A percentile compares a stretch with the other conserved stretches of the same genome.
Conservation (phyloP, 2,888 invertebrate genomes). For the Ptilodon capucinus region DNA sequence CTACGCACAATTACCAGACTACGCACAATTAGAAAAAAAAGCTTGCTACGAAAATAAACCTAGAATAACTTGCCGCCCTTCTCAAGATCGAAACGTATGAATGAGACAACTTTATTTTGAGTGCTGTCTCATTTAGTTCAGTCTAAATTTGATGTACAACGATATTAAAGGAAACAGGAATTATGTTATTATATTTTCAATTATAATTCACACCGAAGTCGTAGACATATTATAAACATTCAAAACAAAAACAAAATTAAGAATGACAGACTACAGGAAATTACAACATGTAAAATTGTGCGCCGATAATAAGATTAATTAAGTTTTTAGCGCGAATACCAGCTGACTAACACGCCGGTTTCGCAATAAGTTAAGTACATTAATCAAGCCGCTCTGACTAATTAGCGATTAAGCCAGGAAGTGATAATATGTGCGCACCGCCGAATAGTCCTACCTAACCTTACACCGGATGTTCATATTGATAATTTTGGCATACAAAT, state of each 20-base stretch:
- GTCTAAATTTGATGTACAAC: too few relatives aligned
- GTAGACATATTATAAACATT: too few relatives aligned
- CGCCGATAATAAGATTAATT: not conserved
- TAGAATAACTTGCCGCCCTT: too few relatives aligned
- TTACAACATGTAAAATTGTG: not conserved
- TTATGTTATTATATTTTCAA: too few relatives aligned
- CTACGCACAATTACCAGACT: too few relatives aligned
- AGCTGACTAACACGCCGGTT: constrained; percentile 37
- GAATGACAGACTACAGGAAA: not conserved
- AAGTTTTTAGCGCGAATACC: constrained; percentile 7
- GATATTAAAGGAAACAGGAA: too few relatives aligned
- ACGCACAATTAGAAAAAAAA: too few relatives aligned
- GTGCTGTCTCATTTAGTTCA: too few relatives aligned
- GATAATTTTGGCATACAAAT: constrained; percentile 42
- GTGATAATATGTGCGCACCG: constrained; percentile 45
- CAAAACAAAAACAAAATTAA: not conserved
- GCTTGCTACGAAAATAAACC: too few relatives aligned
- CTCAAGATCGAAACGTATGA: too few relatives aligned
- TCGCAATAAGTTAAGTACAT: constrained; percentile 26
- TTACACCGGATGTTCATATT: constrained; percentile 58
- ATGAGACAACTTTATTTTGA: too few relatives aligned
- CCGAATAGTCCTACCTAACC: constrained; percentile 38
- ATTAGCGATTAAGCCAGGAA: constrained; percentile 66
- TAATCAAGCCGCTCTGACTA: constrained; percentile 52
- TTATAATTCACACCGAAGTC: too few relatives aligned